Evolutionary conservation across 35 echinoderm and acorn worm genomes (phyloP).

Genomic region (Lytechinus variegatus): DNA sequence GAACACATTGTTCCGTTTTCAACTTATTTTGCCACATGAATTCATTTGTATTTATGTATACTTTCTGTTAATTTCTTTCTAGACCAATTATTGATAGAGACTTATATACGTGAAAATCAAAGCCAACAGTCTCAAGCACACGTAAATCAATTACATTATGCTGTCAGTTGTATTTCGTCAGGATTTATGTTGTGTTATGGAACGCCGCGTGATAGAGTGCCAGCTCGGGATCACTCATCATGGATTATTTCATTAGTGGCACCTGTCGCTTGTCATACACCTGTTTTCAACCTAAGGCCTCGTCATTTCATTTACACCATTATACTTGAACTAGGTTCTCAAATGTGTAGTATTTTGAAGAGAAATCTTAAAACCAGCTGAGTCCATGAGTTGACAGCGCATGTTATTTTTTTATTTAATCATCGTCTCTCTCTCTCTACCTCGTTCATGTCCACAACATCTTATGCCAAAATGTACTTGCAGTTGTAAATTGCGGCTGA

Average conservation of each 20-base stretch:
- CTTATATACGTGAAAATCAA: not conserved
- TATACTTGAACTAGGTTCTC: not conserved
- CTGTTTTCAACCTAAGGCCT: not conserved
- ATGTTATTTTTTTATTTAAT: not conserved
- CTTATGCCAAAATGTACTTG: not conserved
- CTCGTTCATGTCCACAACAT: not conserved
- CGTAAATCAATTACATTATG: not conserved
- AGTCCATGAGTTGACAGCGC: not conserved
- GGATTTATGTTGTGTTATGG: not conserved
- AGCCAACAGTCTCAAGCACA: not conserved
- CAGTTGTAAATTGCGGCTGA: not conserved
- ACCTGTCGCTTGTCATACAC: conserved; percentile 8
- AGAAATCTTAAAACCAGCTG: not conserved
- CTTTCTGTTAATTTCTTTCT: not conserved
- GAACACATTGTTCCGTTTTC: not conserved
- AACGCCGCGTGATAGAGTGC: not conserved
- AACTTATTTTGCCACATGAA: no score
- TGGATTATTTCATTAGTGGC: not conserved
- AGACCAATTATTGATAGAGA: not conserved
- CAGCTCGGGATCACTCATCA: not conserved
- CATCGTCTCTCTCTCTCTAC: not conserved
- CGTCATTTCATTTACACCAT: not conserved
- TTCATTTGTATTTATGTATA: no score
- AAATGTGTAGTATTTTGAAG: not conserved
- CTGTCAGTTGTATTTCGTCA: not conserved